phyloP scores from a whole-genome alignment of 2,797 vertebrate genomes.

The Zenarchopterus dispar region DNA sequence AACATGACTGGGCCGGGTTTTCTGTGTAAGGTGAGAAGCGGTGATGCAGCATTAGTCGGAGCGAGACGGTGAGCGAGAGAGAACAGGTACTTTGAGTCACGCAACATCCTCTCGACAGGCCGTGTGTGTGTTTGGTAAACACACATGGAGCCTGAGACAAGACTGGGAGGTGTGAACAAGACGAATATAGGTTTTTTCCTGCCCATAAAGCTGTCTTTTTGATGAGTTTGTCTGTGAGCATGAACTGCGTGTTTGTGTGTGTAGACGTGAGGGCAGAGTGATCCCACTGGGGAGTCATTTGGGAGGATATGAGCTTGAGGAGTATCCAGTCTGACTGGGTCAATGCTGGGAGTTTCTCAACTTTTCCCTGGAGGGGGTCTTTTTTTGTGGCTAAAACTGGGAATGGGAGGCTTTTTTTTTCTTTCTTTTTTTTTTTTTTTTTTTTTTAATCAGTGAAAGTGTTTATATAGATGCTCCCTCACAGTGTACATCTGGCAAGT shows the following conservation, averaged over 20 bases:
- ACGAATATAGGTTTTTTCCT: slow-evolving; percentile 22
- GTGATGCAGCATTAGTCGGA: slow-evolving; percentile 58
- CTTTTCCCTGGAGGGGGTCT: slow-evolving; percentile 38
- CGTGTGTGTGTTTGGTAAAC: slow-evolving; percentile 65
- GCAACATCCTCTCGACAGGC: slow-evolving; percentile 42
- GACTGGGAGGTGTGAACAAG: slow-evolving; percentile 33
- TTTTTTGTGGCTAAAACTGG: background rate
- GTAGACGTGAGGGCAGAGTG: slow-evolving; percentile 14
- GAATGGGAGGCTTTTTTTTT: background rate
- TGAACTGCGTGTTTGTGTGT: slow-evolving; percentile 1
- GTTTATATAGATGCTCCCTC: background rate
- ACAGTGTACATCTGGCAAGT: background rate
- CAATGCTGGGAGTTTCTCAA: slow-evolving; percentile 54
- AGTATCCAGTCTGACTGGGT: slow-evolving; percentile 45
- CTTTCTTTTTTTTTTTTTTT: background rate
- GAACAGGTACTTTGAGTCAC: slow-evolving; percentile 50
- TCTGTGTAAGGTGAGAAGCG: slow-evolving; percentile 59
- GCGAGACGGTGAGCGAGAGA: slow-evolving; percentile 14
- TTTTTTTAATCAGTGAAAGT: background rate
- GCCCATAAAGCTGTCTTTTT: slow-evolving; percentile 24
- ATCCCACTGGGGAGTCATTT: slow-evolving; percentile 22
- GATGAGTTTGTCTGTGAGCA: slow-evolving; percentile 13
- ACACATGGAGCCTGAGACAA: slow-evolving; percentile 10
- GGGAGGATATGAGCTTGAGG: slow-evolving; percentile 37
- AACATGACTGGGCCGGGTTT: slow-evolving; percentile 43